Percentiles rank a stretch among this genome's conserved stretches.
phyloP scores from a whole-genome alignment of 2,113 vertebrate genomes.

The Syrrhaptes paradoxus region DNA sequence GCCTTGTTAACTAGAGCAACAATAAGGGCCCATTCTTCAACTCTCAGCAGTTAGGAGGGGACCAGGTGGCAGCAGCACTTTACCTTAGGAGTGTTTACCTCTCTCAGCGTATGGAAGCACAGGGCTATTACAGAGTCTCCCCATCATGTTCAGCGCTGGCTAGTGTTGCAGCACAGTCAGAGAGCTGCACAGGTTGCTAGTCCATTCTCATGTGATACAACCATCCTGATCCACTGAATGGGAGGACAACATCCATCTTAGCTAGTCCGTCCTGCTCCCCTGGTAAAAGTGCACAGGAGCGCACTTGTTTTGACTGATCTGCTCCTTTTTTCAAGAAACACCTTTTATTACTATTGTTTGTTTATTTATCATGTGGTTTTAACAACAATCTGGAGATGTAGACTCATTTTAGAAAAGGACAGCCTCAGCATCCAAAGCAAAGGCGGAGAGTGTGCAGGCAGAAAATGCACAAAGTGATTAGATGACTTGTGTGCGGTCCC shows the following conservation, averaged over 20 bases:
- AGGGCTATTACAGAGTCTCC: not conserved
- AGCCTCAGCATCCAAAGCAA: not conserved
- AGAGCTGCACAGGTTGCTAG: not conserved
- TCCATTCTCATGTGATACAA: not conserved
- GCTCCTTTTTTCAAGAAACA: not conserved
- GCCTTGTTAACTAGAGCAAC: not conserved
- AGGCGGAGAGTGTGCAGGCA: not conserved
- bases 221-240: not conserved
- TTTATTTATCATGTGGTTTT: not conserved
- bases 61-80: not conserved
- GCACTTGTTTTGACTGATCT: not conserved
- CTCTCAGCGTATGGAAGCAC: not conserved
- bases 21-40: not conserved
- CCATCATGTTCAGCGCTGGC: not conserved
- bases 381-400: not conserved
- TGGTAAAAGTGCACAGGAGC: not conserved
- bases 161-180: not conserved
- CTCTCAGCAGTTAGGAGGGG: not conserved
- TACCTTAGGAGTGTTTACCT: not conserved
- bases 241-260: not conserved
- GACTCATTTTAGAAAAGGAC: not conserved
- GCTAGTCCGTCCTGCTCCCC: fast-evolving
- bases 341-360: not conserved
- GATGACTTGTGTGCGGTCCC: fast-evolving
- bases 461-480: not conserved